Percentiles rank a stretch among this genome's conserved stretches.
Conservation (phyloP, 2,797 vertebrate species). For the Carcharodon carcharias region DNA sequence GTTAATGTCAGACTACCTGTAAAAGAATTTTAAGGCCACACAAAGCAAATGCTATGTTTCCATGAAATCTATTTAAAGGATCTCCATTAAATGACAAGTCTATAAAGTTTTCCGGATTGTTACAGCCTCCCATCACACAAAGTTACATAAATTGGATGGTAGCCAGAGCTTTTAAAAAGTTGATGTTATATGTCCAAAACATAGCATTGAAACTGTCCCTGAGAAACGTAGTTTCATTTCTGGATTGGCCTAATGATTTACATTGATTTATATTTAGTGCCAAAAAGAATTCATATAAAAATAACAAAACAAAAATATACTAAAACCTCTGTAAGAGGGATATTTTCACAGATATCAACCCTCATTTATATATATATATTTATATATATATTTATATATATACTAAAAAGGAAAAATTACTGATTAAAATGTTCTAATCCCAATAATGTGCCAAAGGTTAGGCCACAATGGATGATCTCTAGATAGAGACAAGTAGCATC, state of each 20-base stretch:
- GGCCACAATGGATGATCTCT: background rate
- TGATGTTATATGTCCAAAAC: background rate
- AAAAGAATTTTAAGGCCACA: conserved; percentile 19
- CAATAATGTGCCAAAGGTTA: background rate
- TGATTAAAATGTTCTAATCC: conserved; percentile 13
- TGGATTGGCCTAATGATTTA: conserved; percentile 22
- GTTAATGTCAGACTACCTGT: background rate
- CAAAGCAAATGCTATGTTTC: conserved; percentile 6
- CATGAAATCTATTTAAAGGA: conserved; percentile 1
- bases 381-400: conserved; percentile 23
- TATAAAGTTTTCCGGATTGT: background rate
- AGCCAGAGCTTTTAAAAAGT: background rate
- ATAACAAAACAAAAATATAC: conserved; percentile 15
- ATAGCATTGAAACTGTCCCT: background rate
- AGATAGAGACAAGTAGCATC: background rate
- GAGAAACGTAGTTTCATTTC: conserved; percentile 23
- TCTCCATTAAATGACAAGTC: background rate
- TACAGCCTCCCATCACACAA: background rate
- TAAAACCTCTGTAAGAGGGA: conserved; percentile 17
- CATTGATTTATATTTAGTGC: background rate
- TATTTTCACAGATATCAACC: conserved; percentile 7
- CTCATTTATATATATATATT: conserved; percentile 23
- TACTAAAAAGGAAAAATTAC: conserved; percentile 14
- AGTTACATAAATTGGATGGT: background rate
- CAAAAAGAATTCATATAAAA: conserved; percentile 25